Percentiles rank a stretch among this genome's conserved stretches.
These are phyloP conservation scores for Pollenia angustigena DNA, from an alignment of 2,888 invertebrate species.

Conservation along the genomic window DNA sequence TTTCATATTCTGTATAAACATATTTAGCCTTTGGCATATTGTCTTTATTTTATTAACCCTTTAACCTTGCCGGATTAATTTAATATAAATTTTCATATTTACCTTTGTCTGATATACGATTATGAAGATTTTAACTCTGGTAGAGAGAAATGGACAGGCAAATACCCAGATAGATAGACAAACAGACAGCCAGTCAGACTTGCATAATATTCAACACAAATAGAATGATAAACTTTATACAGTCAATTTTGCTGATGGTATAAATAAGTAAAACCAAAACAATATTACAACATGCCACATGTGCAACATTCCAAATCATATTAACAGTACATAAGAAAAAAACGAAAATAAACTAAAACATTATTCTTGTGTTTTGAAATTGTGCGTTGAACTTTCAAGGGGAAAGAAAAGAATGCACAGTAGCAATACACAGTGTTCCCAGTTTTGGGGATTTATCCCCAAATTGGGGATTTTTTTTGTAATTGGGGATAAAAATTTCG, in stretches of 20 bases:
- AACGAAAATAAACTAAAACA: conserved; percentile 45
- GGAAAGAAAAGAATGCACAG: not conserved
- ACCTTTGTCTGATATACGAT: conserved; percentile 26
- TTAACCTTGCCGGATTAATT: conserved; percentile 6
- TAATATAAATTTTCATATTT: conserved; percentile 18
- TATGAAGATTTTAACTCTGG: not conserved
- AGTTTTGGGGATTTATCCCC: too few relatives aligned
- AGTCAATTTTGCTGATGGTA: conserved; percentile 16
- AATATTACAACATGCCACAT: conserved; percentile 63
- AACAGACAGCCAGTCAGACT: not conserved
- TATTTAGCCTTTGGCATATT: not conserved
- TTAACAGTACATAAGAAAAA: conserved; percentile 46
- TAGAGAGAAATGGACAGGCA: not conserved
- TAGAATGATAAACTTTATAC: conserved; percentile 12
- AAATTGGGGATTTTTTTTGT: too few relatives aligned
- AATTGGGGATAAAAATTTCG: too few relatives aligned
- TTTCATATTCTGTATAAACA: not conserved
- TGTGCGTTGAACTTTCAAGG: conserved; percentile 15
- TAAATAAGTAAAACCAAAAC: conserved; percentile 43
- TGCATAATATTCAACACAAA: not conserved
- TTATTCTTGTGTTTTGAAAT: not conserved
- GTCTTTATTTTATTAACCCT: not conserved
- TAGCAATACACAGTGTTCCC: too few relatives aligned
- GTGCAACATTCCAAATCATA: conserved; percentile 53
- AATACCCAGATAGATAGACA: conserved; percentile 6